These are phyloP conservation scores for Brachirus orientalis DNA, from an alignment of 2,113 vertebrate species.

Conservation along the genomic window DNA sequence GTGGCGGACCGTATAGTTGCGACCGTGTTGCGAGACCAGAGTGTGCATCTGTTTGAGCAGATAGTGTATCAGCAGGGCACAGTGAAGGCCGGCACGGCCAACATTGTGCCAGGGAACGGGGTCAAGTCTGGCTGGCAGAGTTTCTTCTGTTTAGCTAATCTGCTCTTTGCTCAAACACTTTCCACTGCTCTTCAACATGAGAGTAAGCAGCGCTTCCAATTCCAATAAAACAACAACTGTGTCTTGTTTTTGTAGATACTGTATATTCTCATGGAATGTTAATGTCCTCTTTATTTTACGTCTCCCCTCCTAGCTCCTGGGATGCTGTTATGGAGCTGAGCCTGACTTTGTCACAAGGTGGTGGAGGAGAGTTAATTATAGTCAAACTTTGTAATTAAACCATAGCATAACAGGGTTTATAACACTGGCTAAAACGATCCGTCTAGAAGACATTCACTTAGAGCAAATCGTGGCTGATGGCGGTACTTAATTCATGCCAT, in stretches of 20 bases:
- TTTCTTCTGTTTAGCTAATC: constrained; percentile 40
- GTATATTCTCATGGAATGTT: constrained; percentile 39
- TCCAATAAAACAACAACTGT: constrained; percentile 35
- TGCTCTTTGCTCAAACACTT: constrained; percentile 45
- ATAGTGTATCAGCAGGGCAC: constrained; percentile 69
- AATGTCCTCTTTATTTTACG: constrained; percentile 13
- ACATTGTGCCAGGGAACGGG: constrained; percentile 45
- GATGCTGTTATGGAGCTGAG: constrained; percentile 9
- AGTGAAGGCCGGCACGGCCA: constrained; percentile 41
- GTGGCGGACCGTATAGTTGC: constrained; percentile 18
- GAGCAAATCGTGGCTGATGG: constrained; percentile 56
- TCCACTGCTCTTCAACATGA: constrained; percentile 20
- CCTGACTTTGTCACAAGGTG: constrained; percentile 17
- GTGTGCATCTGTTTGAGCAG: constrained; percentile 68
- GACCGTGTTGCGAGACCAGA: constrained; percentile 32
- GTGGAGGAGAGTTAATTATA: constrained; percentile 38
- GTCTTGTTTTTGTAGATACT: background rate
- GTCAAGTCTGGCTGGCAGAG: constrained; percentile 60
- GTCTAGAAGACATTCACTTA: constrained; percentile 20
- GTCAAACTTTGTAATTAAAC: constrained; percentile 43
- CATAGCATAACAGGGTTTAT: background rate
- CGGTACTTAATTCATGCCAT: constrained; percentile 64
- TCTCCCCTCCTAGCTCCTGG: background rate
- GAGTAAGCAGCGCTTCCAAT: constrained; percentile 13
- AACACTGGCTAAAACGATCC: constrained; percentile 47